Evolutionary conservation across 2,888 invertebrate genomes (phyloP), one percentile per base, ranked within the genome.

Genomic region (Ennomos fuscantarius): DNA sequence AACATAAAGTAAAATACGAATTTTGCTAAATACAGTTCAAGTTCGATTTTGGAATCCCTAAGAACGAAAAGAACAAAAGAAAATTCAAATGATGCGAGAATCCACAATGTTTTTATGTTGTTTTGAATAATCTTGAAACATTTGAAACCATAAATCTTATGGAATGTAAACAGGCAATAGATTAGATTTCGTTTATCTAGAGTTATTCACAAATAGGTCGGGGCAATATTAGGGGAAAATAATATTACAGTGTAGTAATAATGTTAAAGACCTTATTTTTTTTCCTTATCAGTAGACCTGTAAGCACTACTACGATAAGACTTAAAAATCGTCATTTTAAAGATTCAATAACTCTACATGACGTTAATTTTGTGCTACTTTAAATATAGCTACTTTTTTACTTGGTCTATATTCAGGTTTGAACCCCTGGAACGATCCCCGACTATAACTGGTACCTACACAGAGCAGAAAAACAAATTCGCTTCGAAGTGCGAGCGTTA

Each of bases 311-410:
- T 62, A 60, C 65, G 77, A 78, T 76, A 76, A 72, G 61, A 67
- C 61, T 55, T 52, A 66, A 59, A 69, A 70, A 71, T 72, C 76
- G 75, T 75, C 74, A 76, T 62, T 65, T 60, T 55, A 66, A 63
- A 63, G 66, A 68, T 74, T 74, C 68, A 60, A 61, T 61, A 56
- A 58, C 52, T 63, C 56, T 45, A 55, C 15, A 65, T 75, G 72
- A 76, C 69, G 72, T 70, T 63, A 43, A 62, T 60, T 62, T 63
- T 64, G 34, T 24, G 33, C 12, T 10, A 32, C 32, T 11, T 31
- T 36, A n/a, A 10, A 10, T 40, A 6, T 3, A 15, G 6, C 24
- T 5, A 24, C 2, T 24, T 24, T 0, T 6, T 24, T 24, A n/a
- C n/a, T 24, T 24, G 24, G 2, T 24, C 24, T 24, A 24, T 24